A percentile compares a stretch with the other conserved stretches of the same genome.
Evolutionary conservation across 2,797 vertebrate genomes (phyloP).

Genomic region (Hoplostethus mediterraneus): DNA sequence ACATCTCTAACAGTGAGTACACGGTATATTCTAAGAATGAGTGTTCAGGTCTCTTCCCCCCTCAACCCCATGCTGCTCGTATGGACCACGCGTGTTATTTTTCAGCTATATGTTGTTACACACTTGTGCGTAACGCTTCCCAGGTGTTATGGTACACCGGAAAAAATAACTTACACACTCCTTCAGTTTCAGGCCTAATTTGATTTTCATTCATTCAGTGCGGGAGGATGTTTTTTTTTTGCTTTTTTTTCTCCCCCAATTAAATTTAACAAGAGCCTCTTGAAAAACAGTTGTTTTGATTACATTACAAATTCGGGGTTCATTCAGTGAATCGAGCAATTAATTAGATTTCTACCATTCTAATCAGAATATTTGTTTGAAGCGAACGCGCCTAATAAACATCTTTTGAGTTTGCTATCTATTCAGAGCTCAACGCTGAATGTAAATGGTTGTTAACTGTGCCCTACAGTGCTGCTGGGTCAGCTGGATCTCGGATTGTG

Average conservation of each 20-base stretch:
- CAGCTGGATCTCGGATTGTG: conserved; percentile 40
- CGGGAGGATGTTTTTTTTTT: conserved; percentile 72
- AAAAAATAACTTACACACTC: conserved; percentile 72
- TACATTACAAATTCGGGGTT: conserved; percentile 84
- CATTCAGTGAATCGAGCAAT: conserved; percentile 84
- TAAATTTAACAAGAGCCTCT: conserved; percentile 85
- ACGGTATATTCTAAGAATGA: neutral
- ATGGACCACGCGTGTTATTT: conserved; percentile 45
- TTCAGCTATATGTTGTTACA: conserved; percentile 56
- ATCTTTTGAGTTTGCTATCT: conserved; percentile 72
- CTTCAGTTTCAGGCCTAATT: conserved; percentile 80
- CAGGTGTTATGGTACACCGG: conserved; percentile 26
- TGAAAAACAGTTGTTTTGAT: conserved; percentile 86
- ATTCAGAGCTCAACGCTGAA: conserved; percentile 48
- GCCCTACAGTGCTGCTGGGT: conserved; percentile 58
- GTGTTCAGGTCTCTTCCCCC: conserved; percentile 21
- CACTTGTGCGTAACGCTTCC: conserved; percentile 48
- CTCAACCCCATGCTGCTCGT: conserved; percentile 9
- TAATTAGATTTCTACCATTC: conserved; percentile 82
- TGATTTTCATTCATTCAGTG: conserved; percentile 82
- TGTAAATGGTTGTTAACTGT: conserved; percentile 74
- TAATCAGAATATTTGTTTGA: conserved; percentile 82
- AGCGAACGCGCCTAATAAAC: conserved; percentile 74
- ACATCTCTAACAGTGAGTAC: conserved; percentile 85
- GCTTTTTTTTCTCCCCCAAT: conserved; percentile 75